phyloP scores from a whole-genome alignment of 2,797 vertebrate species.

The Protosalanx chinensis region DNA sequence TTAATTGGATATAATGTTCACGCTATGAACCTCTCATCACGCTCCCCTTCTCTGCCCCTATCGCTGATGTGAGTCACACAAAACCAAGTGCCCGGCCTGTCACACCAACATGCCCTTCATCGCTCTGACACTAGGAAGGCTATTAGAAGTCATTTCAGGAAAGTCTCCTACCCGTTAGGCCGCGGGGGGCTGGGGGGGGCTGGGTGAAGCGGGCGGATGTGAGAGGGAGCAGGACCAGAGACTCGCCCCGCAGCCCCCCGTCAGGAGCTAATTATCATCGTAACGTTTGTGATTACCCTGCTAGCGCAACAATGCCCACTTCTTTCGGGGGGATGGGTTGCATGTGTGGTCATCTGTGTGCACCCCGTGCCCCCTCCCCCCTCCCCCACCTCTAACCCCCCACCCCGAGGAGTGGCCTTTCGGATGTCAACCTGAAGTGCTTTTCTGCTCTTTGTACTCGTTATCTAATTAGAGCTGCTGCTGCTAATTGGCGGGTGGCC shows the following conservation, averaged over 20 bases:
- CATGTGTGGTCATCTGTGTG: slow-evolving; percentile 65
- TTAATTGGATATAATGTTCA: slow-evolving; percentile 73
- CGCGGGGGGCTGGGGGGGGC: slow-evolving; percentile 55
- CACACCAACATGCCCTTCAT: slow-evolving; percentile 58
- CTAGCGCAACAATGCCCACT: slow-evolving; percentile 57
- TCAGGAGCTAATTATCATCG: slow-evolving; percentile 70
- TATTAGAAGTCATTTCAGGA: slow-evolving; percentile 69
- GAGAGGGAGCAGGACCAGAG: slow-evolving; percentile 58
- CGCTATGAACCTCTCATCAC: slow-evolving; percentile 63
- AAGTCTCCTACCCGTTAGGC: slow-evolving; percentile 71
- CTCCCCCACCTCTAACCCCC: neutral
- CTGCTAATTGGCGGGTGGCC: slow-evolving; percentile 61
- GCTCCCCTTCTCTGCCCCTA: slow-evolving; percentile 42
- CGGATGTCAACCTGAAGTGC: slow-evolving; percentile 58
- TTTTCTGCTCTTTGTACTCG: slow-evolving; percentile 61
- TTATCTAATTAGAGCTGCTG: slow-evolving; percentile 65
- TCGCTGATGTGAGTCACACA: slow-evolving; percentile 55
- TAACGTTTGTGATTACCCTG: slow-evolving; percentile 69
- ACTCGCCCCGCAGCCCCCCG: slow-evolving; percentile 46
- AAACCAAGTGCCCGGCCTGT: slow-evolving; percentile 52
- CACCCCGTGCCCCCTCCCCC: slow-evolving; percentile 8
- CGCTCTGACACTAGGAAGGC: slow-evolving; percentile 64
- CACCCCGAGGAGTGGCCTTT: slow-evolving; percentile 47
- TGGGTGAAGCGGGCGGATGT: slow-evolving; percentile 48
- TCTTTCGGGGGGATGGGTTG: slow-evolving; percentile 62